These are phyloP conservation scores for Xenopus tropicalis DNA, from an alignment of 2,113 vertebrate genomes.

Conservation along the genomic window UCB_Xtro_10.0 CM004446.2:95822001-95822500, in stretches of 20 bases:
- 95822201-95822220: no score
- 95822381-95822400: conserved; percentile 52
- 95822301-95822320: conserved; percentile 57
- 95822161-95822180: no score
- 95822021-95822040: no score
- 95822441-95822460: conserved; percentile 42
- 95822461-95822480: conserved; percentile 22
- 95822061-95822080: no score
- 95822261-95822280: conserved; percentile 21
- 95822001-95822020: no score
- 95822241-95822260: conserved; percentile 13
- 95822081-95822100: no score
- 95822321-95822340: conserved; percentile 47
- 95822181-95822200: no score
- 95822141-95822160: no score
- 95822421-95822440: conserved; percentile 49
- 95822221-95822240: no score
- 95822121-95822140: no score
- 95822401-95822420: conserved; percentile 48
- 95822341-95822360: conserved; percentile 50
- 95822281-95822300: conserved; percentile 45
- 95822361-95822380: conserved; percentile 43
- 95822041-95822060: no score
- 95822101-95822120: no score
- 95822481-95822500: neutral